These are phyloP conservation scores for Selene dorsalis DNA, from an alignment of 2,797 vertebrate species.

Conservation along the genomic window DNA sequence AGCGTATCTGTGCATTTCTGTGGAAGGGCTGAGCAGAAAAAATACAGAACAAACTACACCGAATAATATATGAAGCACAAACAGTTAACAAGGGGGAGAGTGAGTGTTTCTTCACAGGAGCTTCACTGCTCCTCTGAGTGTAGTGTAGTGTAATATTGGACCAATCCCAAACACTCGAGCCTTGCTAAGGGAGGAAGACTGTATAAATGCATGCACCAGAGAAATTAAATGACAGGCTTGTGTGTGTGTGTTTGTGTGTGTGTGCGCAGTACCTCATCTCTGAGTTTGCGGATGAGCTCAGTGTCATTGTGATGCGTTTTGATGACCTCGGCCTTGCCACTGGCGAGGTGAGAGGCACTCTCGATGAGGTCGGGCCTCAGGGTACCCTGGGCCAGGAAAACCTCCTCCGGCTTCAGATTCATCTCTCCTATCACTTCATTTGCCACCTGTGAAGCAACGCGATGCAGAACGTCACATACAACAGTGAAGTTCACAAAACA, in stretches of 20 bases:
- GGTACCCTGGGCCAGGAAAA: slow-evolving; percentile 97
- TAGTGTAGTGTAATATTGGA: neutral
- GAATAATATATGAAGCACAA: neutral
- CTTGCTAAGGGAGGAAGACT: neutral
- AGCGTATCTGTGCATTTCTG: slow-evolving; percentile 6
- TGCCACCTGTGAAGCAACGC: slow-evolving; percentile 86
- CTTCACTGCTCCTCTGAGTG: neutral
- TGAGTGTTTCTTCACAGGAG: neutral
- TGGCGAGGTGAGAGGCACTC: slow-evolving; percentile 94
- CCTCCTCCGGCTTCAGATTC: slow-evolving; percentile 98
- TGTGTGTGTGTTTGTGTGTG: neutral
- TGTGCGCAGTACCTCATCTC: slow-evolving; percentile 89
- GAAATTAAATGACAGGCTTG: neutral
- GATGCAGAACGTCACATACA: slow-evolving; percentile 8
- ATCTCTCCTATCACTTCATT: slow-evolving; percentile 99
- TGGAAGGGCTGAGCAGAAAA: slow-evolving; percentile 4
- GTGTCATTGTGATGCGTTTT: slow-evolving; percentile 99
- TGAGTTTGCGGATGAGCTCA: slow-evolving; percentile 96
- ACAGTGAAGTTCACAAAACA: neutral
- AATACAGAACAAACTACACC: neutral
- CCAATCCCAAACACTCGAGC: neutral
- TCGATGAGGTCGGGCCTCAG: slow-evolving; percentile 98
- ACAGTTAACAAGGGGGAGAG: neutral
- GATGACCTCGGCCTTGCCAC: slow-evolving; percentile 97
- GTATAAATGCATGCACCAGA: neutral